Evolutionary conservation across 2,797 vertebrate species (phyloP), one percentile per base, ranked within the genome.

Genomic region (Rachycentron canadum): DNA sequence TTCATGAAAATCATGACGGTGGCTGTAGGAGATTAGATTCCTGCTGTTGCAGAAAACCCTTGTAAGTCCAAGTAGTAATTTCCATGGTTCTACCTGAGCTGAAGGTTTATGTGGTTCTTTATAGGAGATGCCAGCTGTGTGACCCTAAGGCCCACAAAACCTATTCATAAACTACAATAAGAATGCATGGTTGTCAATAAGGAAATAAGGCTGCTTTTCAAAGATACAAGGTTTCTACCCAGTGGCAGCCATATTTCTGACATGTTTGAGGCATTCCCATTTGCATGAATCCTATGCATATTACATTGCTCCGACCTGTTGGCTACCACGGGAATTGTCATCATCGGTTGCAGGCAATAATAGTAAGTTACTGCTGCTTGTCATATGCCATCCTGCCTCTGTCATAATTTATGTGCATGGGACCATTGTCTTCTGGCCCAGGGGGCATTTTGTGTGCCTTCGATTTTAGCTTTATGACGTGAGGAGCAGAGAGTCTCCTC

Each of bases 231-330:
- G 69, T 79, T 89, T 86, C 65, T 78, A 79, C 73, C 82, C 87
- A 80, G 76, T 85, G 79, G 85, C 77, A 32, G 85, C 67, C 28
- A 88, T 90, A 90, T 92, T 90, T 88, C 84, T 88, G 83, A 92
- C 87, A 92, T 83, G 85, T 90, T 88, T 78, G 76, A 90, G 86
- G 78, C 70, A 62, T 82, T 88, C 57, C 69, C 82, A 93, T 94
- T 93, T 92, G 87, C 88, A 92, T 92, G 93, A 91, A 89, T 84
- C 76, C 90, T 79, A 90, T 92, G 90, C 91, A 92, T 93, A 92
- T 92, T 92, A 82, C 87, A 92, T 92, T 6, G 71, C 73, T 68
- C 41, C 73, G 78, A 92, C 92, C 91, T 89, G 92, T 93, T 90
- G 91, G 89, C 87, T 85, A 80, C 86, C 79, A 38, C 38, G 40